phyloP scores from a whole-genome alignment of 2,888 invertebrate genomes.

The Chrysotoxum bicinctum region DNA sequence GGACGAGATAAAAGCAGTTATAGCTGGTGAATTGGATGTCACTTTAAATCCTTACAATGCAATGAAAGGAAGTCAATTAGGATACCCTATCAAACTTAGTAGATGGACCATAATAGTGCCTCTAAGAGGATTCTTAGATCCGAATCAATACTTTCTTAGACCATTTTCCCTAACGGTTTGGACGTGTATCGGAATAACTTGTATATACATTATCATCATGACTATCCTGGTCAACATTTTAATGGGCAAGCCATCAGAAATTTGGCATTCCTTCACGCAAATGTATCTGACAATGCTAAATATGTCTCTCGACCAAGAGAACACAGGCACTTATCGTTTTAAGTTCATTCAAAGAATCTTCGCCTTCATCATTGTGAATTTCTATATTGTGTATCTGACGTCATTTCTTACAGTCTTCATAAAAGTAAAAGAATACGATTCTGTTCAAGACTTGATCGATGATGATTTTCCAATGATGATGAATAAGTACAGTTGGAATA shows the following conservation, averaged over 20 bases:
- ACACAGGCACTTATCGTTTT: too few relatives aligned
- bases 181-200: not conserved
- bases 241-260: too few relatives aligned
- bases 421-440: too few relatives aligned
- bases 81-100: not conserved
- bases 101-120: not conserved
- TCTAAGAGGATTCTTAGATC: not conserved
- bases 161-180: not conserved
- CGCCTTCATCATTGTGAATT: too few relatives aligned
- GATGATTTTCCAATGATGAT: too few relatives aligned
- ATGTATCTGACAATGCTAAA: constrained; percentile 9
- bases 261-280: not conserved
- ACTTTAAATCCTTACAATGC: not conserved
- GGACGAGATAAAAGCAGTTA: not conserved
- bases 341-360: too few relatives aligned
- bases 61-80: not conserved
- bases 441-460: too few relatives aligned
- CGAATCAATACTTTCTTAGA: constrained; percentile 1
- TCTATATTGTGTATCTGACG: too few relatives aligned
- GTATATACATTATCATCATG: too few relatives aligned
- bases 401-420: too few relatives aligned
- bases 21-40: not conserved
- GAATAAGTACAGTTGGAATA: not conserved
- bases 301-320: not conserved
- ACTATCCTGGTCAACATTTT: too few relatives aligned